These are phyloP conservation scores for Sardina pilchardus DNA, from an alignment of 2,113 vertebrate species.

Conservation along the genomic window DNA sequence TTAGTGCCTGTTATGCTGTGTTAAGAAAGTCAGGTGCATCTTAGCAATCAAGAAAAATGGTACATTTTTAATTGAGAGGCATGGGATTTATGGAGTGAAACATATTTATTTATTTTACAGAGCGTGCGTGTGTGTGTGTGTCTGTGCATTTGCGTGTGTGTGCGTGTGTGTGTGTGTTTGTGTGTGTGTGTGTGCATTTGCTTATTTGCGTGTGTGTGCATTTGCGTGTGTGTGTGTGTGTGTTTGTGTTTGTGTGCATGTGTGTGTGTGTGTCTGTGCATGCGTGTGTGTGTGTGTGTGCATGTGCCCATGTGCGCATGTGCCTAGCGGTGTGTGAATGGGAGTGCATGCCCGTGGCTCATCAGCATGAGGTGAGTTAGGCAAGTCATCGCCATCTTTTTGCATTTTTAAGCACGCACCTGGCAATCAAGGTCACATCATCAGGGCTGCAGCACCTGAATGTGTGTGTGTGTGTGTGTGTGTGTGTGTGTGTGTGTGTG, in stretches of 20 bases:
- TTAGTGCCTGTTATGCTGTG: no score
- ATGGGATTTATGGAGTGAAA: background rate
- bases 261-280: constrained; percentile 30
- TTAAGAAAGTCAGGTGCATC: no score
- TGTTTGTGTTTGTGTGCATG: background rate
- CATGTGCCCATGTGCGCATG: background rate
- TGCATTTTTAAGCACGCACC: background rate
- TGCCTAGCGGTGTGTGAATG: background rate
- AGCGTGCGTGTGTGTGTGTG: background rate
- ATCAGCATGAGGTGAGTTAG: background rate
- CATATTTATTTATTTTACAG: background rate
- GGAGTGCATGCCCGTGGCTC: background rate
- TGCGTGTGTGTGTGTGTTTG: background rate
- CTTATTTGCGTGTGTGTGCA: background rate
- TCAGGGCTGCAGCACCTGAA: background rate
- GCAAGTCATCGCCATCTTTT: background rate
- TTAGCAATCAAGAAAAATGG: no score
- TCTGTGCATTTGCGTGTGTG: background rate
- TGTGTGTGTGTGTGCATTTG: background rate
- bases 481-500: no score
- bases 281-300: background rate
- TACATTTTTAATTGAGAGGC: background rate
- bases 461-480: no score
- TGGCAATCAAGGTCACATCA: background rate
- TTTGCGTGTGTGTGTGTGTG: background rate